Evolutionary conservation across 2,113 vertebrate species (phyloP).

Genomic region (Crypturellus undulatus): DNA sequence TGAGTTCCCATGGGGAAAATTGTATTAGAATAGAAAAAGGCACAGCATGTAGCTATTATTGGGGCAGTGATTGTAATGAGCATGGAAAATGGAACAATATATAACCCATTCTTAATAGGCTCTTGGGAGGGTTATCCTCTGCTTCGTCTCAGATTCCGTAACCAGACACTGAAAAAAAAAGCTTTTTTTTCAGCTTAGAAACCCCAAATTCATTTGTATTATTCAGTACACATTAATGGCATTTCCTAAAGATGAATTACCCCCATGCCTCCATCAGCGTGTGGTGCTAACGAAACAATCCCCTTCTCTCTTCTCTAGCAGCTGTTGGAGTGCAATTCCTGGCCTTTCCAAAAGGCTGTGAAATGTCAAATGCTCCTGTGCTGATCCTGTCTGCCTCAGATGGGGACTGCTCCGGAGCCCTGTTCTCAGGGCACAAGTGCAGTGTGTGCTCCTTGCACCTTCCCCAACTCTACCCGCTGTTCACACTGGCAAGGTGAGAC

Average conservation of each 20-base stretch:
- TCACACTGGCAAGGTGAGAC: neutral
- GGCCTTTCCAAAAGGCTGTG: neutral
- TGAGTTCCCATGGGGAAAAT: conserved; percentile 41
- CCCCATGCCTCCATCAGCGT: neutral
- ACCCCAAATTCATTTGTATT: neutral
- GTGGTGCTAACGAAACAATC: neutral
- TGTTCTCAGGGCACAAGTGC: neutral
- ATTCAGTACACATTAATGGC: neutral
- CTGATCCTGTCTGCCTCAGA: neutral
- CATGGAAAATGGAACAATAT: conserved; percentile 65
- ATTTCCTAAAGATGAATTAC: neutral
- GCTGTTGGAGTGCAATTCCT: neutral
- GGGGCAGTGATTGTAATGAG: conserved; percentile 61
- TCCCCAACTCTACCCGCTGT: too few species aligned
- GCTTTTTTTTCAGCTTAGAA: neutral
- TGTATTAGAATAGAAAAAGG: conserved; percentile 34
- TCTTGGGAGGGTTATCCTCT: conserved; percentile 56
- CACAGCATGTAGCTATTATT: conserved; percentile 49
- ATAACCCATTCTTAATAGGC: conserved; percentile 53
- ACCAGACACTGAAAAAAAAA: neutral
- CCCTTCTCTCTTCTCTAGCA: neutral
- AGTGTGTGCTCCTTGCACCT: neutral
- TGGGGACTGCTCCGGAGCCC: neutral
- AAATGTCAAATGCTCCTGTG: neutral
- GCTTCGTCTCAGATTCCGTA: neutral